Evolutionary conservation across 2,888 invertebrate genomes (phyloP).

Genomic region (Linnaemya vulpina): DNA sequence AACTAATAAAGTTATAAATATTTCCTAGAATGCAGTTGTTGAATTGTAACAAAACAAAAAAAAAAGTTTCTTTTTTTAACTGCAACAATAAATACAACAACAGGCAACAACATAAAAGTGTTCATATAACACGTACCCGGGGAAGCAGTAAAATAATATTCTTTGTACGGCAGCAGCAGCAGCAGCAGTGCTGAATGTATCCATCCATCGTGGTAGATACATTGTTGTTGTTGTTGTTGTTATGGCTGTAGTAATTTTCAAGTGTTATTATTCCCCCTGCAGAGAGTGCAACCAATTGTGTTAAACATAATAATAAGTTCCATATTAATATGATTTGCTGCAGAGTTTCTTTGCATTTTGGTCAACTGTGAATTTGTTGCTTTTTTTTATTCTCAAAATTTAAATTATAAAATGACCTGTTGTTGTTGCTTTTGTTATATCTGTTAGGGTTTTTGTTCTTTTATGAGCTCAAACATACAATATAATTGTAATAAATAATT

Average conservation of each 20-base stretch:
- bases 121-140: neutral
- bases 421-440: constrained; percentile 10
- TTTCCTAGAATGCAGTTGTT: constrained; percentile 52
- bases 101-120: neutral
- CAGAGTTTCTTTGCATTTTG: constrained; percentile 24
- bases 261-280: constrained; percentile 61
- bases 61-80: neutral
- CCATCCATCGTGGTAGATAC: too few relatives aligned
- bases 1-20: constrained; percentile 65
- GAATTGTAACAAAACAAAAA: constrained; percentile 25
- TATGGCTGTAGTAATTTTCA: constrained; percentile 33
- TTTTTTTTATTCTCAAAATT: constrained; percentile 34
- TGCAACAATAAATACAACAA: neutral
- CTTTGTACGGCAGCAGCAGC: neutral
- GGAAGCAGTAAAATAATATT: neutral
- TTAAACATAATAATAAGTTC: constrained; percentile 55
- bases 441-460: constrained; percentile 24
- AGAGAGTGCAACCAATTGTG: constrained; percentile 54
- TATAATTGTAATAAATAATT: constrained; percentile 70
- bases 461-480: constrained; percentile 55
- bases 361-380: constrained; percentile 26
- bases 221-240: neutral
- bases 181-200: too few relatives aligned
- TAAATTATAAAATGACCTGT: constrained; percentile 38
- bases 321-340: constrained; percentile 47